Base-by-base conservation (phyloP, 2,797 vertebrate genomes). In the Urosaurus nigricauda region DNA sequence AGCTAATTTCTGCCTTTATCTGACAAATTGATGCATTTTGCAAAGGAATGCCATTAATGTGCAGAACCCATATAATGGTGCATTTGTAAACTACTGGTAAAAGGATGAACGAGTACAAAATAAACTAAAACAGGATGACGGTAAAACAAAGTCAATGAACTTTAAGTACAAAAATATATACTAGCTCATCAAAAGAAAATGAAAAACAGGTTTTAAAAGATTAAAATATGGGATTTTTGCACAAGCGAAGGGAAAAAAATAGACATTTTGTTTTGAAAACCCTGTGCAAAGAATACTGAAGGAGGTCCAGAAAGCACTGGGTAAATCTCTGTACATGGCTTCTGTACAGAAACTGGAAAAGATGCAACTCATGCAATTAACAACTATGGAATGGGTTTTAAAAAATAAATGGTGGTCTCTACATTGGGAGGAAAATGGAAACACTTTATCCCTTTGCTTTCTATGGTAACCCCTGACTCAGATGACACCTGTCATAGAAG, bases 1-100 rank as follows among this genome's bases (percentile, higher is more conserved):
- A 96, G 94, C 93, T 96, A 95, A 95, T 96, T 97, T 97, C 95
- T 95, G 95, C 93, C 94, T 97, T 96, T 96, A 96, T 96, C 91
- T 94, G 93, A 94, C 95, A 97, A 97, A 96, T 94, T 93, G 94
- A 95, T 96, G 83, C 83, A 95, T 96, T 94, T 95, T 94, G 90
- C 89, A 93, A 93, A 88, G 92, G 78, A 93, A 92, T 92, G 91
- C 77, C 88, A 96, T 92, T 96, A 95, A 95, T 94, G 90, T 89
- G 91, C 94, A 90, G 90, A 85, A 93, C 90, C 85, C 86, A 56
- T 94, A 93, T 73, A 95, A 94, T 88, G 87, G 78, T 47, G 92
- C 85, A 94, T 91, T 87, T 94, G 93, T 94, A 93, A 71, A 90
- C 87, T 89, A 88, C 21, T 93, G 86, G 80, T 88, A 92, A 87